These are phyloP conservation scores for Cardinalis cardinalis DNA, from an alignment of 2,113 vertebrate genomes.

Conservation along the genomic window DNA sequence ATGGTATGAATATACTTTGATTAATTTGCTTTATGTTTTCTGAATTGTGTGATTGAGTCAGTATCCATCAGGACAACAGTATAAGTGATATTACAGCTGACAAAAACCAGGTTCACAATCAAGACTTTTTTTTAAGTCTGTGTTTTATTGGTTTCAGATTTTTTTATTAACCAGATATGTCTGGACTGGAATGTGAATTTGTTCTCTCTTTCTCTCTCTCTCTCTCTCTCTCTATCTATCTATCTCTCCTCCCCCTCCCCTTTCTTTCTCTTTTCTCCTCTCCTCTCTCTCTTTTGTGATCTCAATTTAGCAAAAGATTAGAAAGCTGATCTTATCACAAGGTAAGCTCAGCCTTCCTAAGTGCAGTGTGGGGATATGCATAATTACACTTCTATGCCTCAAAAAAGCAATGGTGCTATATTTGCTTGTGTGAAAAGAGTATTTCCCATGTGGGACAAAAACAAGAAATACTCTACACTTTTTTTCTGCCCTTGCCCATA, in stretches of 20 bases:
- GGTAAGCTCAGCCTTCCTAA: constrained; percentile 83
- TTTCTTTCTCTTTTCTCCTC: constrained; percentile 31
- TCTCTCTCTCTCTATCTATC: constrained; percentile 71
- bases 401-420: constrained; percentile 48
- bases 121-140: constrained; percentile 64
- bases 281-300: constrained; percentile 76
- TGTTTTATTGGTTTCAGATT: constrained; percentile 70
- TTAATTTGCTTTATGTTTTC: constrained; percentile 69
- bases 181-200: constrained; percentile 84
- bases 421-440: constrained; percentile 66
- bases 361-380: constrained; percentile 72
- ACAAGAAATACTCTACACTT: constrained; percentile 51
- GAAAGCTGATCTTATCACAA: constrained; percentile 85
- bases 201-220: constrained; percentile 78
- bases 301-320: constrained; percentile 86
- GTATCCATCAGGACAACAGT: constrained; percentile 58
- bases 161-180: constrained; percentile 62
- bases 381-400: constrained; percentile 48
- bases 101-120: constrained; percentile 66
- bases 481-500: constrained; percentile 68
- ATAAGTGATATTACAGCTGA: constrained; percentile 59
- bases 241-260: constrained; percentile 58
- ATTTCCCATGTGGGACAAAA: constrained; percentile 32
- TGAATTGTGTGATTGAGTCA: constrained; percentile 63
- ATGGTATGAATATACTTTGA: constrained; percentile 66